Base-by-base conservation (phyloP, 2,113 vertebrate species). In the Tenrec ecaudatus region DNA sequence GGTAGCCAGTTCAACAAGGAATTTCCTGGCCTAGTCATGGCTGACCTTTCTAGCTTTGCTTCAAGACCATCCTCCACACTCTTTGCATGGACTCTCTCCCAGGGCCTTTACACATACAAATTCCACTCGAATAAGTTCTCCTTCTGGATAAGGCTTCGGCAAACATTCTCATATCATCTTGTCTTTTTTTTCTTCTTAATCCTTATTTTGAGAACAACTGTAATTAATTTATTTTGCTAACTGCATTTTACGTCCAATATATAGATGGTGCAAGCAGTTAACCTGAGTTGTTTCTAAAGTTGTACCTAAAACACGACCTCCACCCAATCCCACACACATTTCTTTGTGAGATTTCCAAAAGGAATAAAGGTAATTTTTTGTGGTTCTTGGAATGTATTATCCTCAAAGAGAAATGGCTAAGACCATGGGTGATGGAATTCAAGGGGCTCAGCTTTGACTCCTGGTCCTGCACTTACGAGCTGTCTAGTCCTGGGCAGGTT, bases 161-260 rank as follows among this genome's bases (percentile, higher is more conserved):
- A 43, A 76, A 23, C 38, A 82, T 38, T 10, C 8, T 53, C 4
- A 0, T 17, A 69, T 29, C 40, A 43, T 23, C 69, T 29, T 6
- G 3, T 29, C 47, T 88, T 82, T 82, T 82, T n/a, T 66, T 27
- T 17, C 58, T 71, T 17, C 47, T 40, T 40, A 40, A 4, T 40
- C 40, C 3, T 40, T 40, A 40, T 22, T 19, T 27, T 87, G 58
- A 84, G 77, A 89, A 84, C 23, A 76, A 43, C 22, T 77, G 3
- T 81, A 69, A 75, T 87, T 81, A 29, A 81, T 53, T 58, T 15
- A 76, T 82, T 87, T 62, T 78, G 40, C 36, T 88, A 84, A 60
- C 15, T 92, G 47, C 47, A 53, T 16, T 9, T 79, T 40, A 83
- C n/a, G 33, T 82, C 53, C 2, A 40, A 75, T 38, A 81, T 66